Percentiles rank a stretch among this genome's conserved stretches.
phyloP scores from a whole-genome alignment of 2,888 invertebrate species.

The Xanthia togata region DNA sequence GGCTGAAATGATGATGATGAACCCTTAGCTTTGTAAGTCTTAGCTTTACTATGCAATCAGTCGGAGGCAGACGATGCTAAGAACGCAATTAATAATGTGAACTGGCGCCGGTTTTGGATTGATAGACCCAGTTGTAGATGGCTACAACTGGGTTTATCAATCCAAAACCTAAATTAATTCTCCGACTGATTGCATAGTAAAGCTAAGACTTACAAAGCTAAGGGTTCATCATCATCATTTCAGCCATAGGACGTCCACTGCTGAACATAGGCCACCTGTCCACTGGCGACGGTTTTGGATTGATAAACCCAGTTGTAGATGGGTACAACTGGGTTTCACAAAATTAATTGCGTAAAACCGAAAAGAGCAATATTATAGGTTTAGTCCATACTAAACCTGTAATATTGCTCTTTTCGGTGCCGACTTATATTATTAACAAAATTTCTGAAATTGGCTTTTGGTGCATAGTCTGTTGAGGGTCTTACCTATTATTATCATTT shows the following conservation, averaged over 20 bases:
- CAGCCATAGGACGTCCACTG: too few species aligned
- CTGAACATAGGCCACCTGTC: too few species aligned
- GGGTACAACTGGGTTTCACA: too few species aligned
- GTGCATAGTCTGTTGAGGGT: not conserved
- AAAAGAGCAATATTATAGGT: too few species aligned
- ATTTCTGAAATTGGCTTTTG: not conserved
- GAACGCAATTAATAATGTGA: constrained; percentile 24
- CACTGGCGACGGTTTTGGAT: constrained; percentile 13
- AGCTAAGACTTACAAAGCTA: too few species aligned
- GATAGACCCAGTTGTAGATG: not conserved
- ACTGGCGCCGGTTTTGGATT: constrained; percentile 11
- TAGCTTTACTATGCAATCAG: constrained; percentile 26
- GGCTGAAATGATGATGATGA: too few species aligned
- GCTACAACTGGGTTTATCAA: too few species aligned
- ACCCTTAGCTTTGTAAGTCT: constrained; percentile 15
- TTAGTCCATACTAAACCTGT: constrained; percentile 1
- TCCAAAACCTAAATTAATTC: too few species aligned
- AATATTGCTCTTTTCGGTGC: not conserved
- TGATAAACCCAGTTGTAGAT: constrained; percentile 5
- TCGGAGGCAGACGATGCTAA: constrained; percentile 19
- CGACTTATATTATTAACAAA: not conserved
- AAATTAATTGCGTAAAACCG: too few species aligned
- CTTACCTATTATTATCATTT: too few species aligned
- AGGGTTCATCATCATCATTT: too few species aligned
- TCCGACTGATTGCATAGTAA: too few species aligned